Conservation (phyloP, 2,888 invertebrate genomes). For the Keiferia lycopersicella region DNA sequence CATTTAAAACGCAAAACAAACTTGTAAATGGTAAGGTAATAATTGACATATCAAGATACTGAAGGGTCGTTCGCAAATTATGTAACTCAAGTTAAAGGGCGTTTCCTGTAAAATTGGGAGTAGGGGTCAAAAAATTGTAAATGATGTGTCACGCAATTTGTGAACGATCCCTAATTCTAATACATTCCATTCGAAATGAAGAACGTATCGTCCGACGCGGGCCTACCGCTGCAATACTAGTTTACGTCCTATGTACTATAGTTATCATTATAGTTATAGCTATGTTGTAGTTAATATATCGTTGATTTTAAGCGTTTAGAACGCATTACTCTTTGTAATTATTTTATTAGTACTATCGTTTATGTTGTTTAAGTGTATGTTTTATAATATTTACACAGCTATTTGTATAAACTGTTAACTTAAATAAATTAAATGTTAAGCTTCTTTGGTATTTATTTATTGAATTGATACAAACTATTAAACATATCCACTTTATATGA, state of each 20-base stretch:
- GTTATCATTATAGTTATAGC: constrained; percentile 50
- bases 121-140: too few relatives aligned
- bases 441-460: constrained; percentile 41
- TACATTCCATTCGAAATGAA: not conserved
- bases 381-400: constrained; percentile 77
- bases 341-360: constrained; percentile 52
- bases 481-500: not conserved
- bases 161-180: too few relatives aligned
- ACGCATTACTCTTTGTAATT: constrained; percentile 65
- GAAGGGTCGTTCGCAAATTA: too few relatives aligned
- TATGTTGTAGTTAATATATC: constrained; percentile 56
- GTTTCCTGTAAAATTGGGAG: too few relatives aligned
- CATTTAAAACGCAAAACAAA: not conserved
- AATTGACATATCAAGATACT: not conserved
- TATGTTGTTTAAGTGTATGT: constrained; percentile 66
- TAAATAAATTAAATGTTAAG: constrained; percentile 76
- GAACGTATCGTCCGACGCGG: constrained; percentile 72
- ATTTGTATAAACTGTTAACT: constrained; percentile 77
- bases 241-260: constrained; percentile 68
- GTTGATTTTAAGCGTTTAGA: constrained; percentile 76
- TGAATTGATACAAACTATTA: not conserved
- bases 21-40: not conserved
- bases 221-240: constrained; percentile 77
- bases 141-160: too few relatives aligned
- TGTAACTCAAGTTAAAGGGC: too few relatives aligned